These are phyloP conservation scores for Reticulitermes speratus DNA, from an alignment of 1,140 invertebrate species.

Conservation along the genomic window DNA sequence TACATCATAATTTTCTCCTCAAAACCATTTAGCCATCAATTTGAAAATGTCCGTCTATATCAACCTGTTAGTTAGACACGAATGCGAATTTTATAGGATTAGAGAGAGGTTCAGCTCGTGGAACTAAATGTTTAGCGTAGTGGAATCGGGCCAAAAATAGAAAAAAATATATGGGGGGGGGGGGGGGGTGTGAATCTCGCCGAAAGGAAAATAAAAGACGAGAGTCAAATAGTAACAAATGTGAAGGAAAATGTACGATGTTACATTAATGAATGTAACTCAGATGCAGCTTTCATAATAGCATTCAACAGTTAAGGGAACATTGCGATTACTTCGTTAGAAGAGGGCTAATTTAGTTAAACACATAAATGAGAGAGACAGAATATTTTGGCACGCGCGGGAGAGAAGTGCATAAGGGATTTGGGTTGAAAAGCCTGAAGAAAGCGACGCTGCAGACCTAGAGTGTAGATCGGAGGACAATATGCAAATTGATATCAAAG, in stretches of 20 bases:
- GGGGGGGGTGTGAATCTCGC: neutral
- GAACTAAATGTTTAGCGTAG: neutral
- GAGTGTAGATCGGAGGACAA: too few species aligned
- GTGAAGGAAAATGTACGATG: neutral
- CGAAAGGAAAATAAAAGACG: neutral
- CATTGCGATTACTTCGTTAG: neutral
- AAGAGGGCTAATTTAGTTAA: neutral
- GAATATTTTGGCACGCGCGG: neutral
- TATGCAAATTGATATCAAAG: too few species aligned
- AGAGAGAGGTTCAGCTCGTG: neutral
- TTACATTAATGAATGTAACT: neutral
- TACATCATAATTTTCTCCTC: constrained; percentile 9
- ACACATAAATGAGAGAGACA: neutral
- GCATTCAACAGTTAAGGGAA: neutral
- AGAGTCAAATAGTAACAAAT: neutral
- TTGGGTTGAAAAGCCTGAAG: too few species aligned
- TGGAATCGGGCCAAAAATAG: neutral
- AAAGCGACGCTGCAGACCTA: too few species aligned
- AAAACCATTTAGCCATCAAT: neutral
- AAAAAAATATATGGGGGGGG: neutral
- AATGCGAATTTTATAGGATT: neutral
- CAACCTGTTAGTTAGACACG: neutral
- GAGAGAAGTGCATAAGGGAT: too few species aligned
- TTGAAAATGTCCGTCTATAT: neutral
- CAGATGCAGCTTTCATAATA: neutral